phyloP scores from a whole-genome alignment of 1,140 invertebrate species.

The Plutomurus gul region DNA sequence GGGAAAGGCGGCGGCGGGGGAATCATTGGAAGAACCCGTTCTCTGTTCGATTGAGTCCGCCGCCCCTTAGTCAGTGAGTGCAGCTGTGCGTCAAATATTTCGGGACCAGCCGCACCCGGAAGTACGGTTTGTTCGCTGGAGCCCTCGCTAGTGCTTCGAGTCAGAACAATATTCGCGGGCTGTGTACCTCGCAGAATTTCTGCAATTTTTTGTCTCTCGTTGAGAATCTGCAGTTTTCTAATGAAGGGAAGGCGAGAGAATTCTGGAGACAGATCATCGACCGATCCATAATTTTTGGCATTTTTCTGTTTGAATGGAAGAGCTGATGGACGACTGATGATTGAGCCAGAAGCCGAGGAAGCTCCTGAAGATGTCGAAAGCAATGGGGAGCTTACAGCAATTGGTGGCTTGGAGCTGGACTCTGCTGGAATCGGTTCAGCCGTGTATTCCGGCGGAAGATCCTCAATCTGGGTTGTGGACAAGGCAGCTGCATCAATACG shows the following conservation, averaged over 20 bases:
- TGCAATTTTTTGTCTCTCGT: conserved; percentile 82
- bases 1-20: background rate
- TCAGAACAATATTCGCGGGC: conserved; percentile 62
- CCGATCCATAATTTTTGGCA: conserved; percentile 68
- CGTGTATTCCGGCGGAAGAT: background rate
- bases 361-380: background rate
- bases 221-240: conserved; percentile 83
- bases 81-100: background rate
- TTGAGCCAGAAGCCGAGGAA: background rate
- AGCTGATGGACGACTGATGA: conserved; percentile 41
- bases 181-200: conserved; percentile 70
- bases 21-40: background rate
- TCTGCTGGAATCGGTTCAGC: conserved; percentile 46
- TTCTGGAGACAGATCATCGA: conserved; percentile 84
- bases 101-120: background rate
- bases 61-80: conserved; percentile 40
- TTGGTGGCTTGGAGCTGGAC: conserved; percentile 30
- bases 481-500: background rate
- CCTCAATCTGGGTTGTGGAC: background rate
- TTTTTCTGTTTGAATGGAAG: conserved; percentile 45
- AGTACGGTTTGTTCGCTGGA: conserved; percentile 60
- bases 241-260: conserved; percentile 84
- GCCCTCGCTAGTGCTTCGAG: conserved; percentile 77
- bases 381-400: background rate
- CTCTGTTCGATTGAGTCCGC: conserved; percentile 45